Conservation (phyloP, 2,797 vertebrate genomes). For the Rhabdophis nuchalis region DNA sequence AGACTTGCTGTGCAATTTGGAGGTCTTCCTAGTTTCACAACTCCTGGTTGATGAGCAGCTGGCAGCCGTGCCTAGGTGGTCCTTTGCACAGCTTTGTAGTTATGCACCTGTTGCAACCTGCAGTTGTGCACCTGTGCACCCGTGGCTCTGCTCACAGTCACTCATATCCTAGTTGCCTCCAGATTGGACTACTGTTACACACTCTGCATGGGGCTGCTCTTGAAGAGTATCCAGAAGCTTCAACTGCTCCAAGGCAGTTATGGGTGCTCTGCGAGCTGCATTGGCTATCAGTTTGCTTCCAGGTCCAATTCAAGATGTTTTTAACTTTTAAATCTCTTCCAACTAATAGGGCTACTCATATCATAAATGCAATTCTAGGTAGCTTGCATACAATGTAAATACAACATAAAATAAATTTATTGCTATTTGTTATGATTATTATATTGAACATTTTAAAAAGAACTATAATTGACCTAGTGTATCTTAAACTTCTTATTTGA, state of each 20-base stretch:
- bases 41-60: background rate
- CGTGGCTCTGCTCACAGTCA: background rate
- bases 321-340: background rate
- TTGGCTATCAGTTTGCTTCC: background rate
- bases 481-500: background rate
- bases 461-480: background rate
- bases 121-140: background rate
- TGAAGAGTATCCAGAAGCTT: background rate
- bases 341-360: background rate
- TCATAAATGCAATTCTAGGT: background rate
- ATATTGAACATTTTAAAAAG: background rate
- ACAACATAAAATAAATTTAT: background rate
- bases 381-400: background rate
- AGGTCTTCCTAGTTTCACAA: background rate
- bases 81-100: background rate
- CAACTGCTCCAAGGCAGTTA: background rate
- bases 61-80: background rate
- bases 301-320: background rate
- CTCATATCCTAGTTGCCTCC: background rate
- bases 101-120: background rate
- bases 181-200: background rate
- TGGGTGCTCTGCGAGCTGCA: background rate
- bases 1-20: background rate
- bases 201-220: background rate
- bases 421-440: background rate